Conservation (phyloP, 2,113 vertebrate species). For the Gorsachius goisagi region DNA sequence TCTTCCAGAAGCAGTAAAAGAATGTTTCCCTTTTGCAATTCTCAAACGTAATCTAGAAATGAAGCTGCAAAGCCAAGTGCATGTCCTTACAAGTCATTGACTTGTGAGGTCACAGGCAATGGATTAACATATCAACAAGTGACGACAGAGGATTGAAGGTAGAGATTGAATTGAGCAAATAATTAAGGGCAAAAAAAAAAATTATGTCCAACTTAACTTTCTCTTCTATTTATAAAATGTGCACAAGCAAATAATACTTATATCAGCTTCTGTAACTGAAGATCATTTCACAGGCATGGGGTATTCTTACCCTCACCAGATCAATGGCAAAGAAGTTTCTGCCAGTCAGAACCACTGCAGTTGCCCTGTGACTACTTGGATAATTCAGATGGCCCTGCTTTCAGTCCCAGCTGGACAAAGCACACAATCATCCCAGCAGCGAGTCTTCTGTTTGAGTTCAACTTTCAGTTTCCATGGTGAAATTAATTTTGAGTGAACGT, state of each 20-base stretch:
- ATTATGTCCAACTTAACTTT: neutral
- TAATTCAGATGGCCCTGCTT: neutral
- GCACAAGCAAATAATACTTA: neutral
- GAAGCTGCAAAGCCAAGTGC: neutral
- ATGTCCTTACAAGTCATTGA: neutral
- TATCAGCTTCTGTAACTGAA: neutral
- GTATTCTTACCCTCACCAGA: neutral
- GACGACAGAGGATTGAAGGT: neutral
- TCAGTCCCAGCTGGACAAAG: neutral
- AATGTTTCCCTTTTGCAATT: neutral
- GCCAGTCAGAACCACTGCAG: neutral
- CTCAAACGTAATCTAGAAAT: neutral
- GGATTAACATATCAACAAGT: neutral
- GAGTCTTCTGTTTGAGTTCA: neutral
- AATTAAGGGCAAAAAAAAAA: neutral
- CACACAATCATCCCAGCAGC: neutral
- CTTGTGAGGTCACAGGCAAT: neutral
- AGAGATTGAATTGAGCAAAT: neutral
- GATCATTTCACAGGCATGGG: neutral
- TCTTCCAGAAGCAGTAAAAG: neutral
- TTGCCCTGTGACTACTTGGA: neutral
- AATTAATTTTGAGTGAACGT: neutral
- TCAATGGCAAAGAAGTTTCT: neutral
- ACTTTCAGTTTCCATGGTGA: neutral
- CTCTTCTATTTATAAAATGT: neutral